Conservation (phyloP, 2,888 invertebrate species). For the Steinernema hermaphroditum region DNA sequence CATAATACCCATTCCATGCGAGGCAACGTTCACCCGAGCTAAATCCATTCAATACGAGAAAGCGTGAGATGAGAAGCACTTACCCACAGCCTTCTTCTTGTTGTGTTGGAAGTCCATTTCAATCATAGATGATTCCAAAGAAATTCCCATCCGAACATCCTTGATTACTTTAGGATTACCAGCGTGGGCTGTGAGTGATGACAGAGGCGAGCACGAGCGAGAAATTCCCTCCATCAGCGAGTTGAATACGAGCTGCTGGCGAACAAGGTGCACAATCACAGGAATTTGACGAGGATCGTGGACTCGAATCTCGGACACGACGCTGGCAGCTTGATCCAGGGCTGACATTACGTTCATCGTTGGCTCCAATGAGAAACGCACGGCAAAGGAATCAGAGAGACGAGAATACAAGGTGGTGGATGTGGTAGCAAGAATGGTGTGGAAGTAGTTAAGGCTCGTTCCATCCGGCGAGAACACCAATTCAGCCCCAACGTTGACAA, state of each 20-base stretch:
- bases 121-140: not conserved
- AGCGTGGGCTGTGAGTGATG: not conserved
- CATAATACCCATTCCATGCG: not conserved
- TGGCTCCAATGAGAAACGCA: not conserved
- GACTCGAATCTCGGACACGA: not conserved
- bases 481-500: not conserved
- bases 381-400: not conserved
- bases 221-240: conserved; percentile 3
- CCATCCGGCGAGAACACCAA: not conserved
- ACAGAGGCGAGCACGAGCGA: not conserved
- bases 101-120: not conserved
- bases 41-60: not conserved
- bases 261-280: not conserved
- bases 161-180: not conserved
- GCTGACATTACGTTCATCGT: not conserved
- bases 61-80: not conserved
- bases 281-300: conserved; percentile 13
- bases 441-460: conserved; percentile 4
- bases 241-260: conserved; percentile 10
- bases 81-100: conserved; percentile 7
- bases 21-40: not conserved
- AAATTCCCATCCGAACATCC: not conserved
- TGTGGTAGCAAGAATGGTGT: not conserved
- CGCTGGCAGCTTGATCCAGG: not conserved
- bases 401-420: not conserved